Percentiles rank a stretch among this genome's conserved stretches.
phyloP scores from a whole-genome alignment of 2,113 vertebrate genomes.

The Anguilla rostrata region DNA sequence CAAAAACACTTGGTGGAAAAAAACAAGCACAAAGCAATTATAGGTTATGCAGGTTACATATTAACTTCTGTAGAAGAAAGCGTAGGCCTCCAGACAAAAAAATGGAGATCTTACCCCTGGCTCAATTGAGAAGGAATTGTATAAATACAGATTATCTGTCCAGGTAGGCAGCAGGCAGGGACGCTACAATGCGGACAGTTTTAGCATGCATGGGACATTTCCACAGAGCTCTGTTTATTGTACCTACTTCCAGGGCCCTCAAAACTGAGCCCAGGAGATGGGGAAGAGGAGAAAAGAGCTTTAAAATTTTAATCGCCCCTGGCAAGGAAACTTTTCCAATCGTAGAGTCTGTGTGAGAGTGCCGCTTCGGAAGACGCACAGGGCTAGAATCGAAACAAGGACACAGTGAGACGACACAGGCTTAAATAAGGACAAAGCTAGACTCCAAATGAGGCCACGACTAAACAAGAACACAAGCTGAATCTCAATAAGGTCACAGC shows the following conservation, averaged over 20 bases:
- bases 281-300: neutral
- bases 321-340: conserved; percentile 1
- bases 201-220: neutral
- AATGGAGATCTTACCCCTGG: neutral
- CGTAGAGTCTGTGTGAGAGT: neutral
- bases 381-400: neutral
- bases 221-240: neutral
- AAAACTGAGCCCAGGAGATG: neutral
- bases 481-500: neutral
- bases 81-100: neutral
- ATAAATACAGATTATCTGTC: neutral
- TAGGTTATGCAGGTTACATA: neutral
- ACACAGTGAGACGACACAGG: neutral
- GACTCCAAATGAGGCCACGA: neutral
- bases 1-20: neutral
- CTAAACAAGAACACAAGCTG: neutral
- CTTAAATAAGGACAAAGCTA: neutral
- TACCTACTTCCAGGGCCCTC: neutral
- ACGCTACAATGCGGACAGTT: neutral
- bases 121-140: neutral
- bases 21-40: neutral
- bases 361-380: neutral
- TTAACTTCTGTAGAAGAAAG: neutral
- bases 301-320: conserved; percentile 7
- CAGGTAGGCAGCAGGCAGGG: neutral